Conservation (phyloP, 2,113 vertebrate genomes). For the Fulica atra region DNA sequence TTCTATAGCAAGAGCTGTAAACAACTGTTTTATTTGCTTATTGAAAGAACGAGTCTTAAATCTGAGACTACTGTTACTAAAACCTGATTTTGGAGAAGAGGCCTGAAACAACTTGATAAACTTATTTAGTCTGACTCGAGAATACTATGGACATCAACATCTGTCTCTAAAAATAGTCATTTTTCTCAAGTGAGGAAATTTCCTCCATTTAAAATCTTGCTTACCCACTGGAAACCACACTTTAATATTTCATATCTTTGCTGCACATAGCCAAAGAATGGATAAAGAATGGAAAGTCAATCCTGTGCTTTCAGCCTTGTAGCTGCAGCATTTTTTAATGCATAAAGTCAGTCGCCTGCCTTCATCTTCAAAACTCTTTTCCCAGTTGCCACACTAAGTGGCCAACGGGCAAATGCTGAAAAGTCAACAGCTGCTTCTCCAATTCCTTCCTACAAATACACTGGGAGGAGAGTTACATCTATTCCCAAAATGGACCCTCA, state of each 20-base stretch:
- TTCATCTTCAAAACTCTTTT: not conserved
- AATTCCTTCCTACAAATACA: not conserved
- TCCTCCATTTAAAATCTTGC: slow-evolving; percentile 49
- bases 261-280: not conserved
- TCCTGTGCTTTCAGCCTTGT: not conserved
- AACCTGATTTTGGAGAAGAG: not conserved
- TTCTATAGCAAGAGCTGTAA: not conserved
- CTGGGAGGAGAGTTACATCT: not conserved
- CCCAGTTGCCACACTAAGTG: slow-evolving; percentile 4
- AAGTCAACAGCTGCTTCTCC: slow-evolving; percentile 39
- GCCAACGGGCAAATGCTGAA: slow-evolving; percentile 30
- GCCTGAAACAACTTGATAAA: slow-evolving; percentile 47
- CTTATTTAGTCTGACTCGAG: slow-evolving; percentile 14
- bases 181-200: not conserved
- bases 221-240: slow-evolving; percentile 39
- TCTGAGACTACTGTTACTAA: not conserved
- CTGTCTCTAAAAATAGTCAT: slow-evolving; percentile 25
- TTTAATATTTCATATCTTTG: slow-evolving; percentile 51
- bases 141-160: slow-evolving; percentile 6
- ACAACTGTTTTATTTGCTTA: not conserved
- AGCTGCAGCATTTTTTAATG: slow-evolving; percentile 20
- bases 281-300: slow-evolving; percentile 15
- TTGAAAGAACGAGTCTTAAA: not conserved
- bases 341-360: not conserved
- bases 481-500: slow-evolving; percentile 5